These are phyloP conservation scores for Camelus dromedarius DNA, from an alignment of 2,113 vertebrate species.

Conservation along the genomic window DNA sequence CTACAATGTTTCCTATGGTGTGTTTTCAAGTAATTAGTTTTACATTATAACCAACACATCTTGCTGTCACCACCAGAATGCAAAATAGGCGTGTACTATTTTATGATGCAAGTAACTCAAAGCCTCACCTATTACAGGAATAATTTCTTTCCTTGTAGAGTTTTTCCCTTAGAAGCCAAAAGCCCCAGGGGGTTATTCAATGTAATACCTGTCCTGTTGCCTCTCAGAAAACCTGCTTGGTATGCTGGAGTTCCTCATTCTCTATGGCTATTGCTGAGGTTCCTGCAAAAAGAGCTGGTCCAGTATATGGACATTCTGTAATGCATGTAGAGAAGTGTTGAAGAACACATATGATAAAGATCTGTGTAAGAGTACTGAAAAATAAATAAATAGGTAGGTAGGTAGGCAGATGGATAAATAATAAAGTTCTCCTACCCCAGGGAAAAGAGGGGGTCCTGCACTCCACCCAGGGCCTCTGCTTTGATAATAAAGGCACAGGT, in stretches of 20 bases:
- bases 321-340: background rate
- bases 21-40: background rate
- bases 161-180: background rate
- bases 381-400: background rate
- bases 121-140: background rate
- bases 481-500: background rate
- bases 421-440: background rate
- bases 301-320: background rate
- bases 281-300: background rate
- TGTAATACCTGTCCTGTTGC: background rate
- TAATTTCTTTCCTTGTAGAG: background rate
- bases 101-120: conserved; percentile 15
- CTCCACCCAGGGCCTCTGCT: background rate
- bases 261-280: background rate
- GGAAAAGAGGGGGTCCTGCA: background rate
- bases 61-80: background rate
- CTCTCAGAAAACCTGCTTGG: background rate
- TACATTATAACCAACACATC: background rate
- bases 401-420: background rate
- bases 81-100: background rate
- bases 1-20: background rate
- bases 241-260: background rate
- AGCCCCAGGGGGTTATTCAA: background rate
- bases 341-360: background rate
- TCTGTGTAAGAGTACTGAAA: background rate